Percentiles rank a stretch among this genome's conserved stretches.
These are phyloP conservation scores for Beaufortia kweichowensis DNA, from an alignment of 2,113 vertebrate genomes.

Conservation along the genomic window DNA sequence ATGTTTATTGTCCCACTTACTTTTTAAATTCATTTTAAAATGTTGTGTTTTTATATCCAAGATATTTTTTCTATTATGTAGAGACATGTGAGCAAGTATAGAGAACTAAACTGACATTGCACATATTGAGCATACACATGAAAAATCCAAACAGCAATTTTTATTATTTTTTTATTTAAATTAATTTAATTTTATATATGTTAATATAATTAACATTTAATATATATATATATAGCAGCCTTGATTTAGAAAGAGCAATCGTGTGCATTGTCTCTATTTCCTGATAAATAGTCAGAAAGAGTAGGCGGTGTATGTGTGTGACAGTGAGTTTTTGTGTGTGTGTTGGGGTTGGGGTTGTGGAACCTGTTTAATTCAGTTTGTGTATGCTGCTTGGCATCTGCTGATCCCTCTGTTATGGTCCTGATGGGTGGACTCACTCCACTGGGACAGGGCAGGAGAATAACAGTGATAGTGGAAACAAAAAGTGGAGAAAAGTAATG, in stretches of 20 bases:
- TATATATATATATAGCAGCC: too few relatives aligned
- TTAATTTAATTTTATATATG: too few relatives aligned
- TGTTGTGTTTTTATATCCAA: too few relatives aligned
- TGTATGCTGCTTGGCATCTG: constrained; percentile 55
- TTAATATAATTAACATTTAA: too few relatives aligned
- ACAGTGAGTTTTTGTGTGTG: not conserved
- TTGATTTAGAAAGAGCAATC: constrained; percentile 20
- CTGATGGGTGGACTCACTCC: constrained; percentile 8
- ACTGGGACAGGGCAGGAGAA: not conserved
- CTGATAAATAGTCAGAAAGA: constrained; percentile 10
- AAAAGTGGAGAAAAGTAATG: not conserved
- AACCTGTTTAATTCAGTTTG: constrained; percentile 50
- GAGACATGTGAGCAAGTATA: too few relatives aligned
- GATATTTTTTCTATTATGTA: too few relatives aligned
- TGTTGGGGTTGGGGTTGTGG: not conserved
- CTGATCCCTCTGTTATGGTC: constrained; percentile 34
- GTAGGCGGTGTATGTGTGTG: constrained; percentile 9
- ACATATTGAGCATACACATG: too few relatives aligned
- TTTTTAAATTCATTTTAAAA: too few relatives aligned
- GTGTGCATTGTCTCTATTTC: constrained; percentile 29
- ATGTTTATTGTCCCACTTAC: too few relatives aligned
- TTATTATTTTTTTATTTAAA: too few relatives aligned
- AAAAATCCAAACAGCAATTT: too few relatives aligned
- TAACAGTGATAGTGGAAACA: not conserved
- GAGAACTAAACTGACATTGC: too few relatives aligned